phyloP scores from a whole-genome alignment of 2,797 vertebrate genomes.

The Halcyon leucocephala region DNA sequence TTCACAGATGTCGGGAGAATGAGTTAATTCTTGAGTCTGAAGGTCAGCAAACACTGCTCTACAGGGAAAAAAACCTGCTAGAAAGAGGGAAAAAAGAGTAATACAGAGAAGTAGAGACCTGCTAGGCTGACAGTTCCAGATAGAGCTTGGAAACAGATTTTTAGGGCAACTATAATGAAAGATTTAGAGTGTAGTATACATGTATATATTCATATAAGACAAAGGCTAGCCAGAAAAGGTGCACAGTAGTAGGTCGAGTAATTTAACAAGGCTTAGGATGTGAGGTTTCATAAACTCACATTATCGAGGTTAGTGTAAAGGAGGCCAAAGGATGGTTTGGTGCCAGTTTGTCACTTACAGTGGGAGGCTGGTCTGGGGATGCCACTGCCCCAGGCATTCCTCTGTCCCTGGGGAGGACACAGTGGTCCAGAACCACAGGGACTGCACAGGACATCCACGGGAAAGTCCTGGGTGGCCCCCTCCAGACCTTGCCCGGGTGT shows the following conservation, averaged over 20 bases:
- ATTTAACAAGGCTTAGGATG: neutral
- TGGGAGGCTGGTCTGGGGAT: neutral
- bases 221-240: neutral
- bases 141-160: slow-evolving; percentile 27
- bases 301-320: neutral
- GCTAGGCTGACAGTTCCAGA: neutral
- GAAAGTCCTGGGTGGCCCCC: neutral
- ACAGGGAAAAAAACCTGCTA: neutral
- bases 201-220: neutral
- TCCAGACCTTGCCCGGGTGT: neutral
- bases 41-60: slow-evolving; percentile 58
- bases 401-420: rapidly evolving
- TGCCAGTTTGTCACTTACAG: neutral
- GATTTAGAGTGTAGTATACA: neutral
- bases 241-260: neutral
- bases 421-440: rapidly evolving
- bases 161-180: slow-evolving; percentile 3
- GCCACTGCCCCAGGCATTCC: neutral
- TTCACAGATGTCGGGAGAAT: slow-evolving; percentile 48
- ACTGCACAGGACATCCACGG: rapidly evolving
- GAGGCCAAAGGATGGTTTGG: neutral
- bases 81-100: neutral
- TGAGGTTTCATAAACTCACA: neutral
- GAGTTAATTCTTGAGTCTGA: slow-evolving; percentile 62
- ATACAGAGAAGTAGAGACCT: neutral